Conservation (phyloP, 1,140 invertebrate species). For the Nixonia krombeini region DNA sequence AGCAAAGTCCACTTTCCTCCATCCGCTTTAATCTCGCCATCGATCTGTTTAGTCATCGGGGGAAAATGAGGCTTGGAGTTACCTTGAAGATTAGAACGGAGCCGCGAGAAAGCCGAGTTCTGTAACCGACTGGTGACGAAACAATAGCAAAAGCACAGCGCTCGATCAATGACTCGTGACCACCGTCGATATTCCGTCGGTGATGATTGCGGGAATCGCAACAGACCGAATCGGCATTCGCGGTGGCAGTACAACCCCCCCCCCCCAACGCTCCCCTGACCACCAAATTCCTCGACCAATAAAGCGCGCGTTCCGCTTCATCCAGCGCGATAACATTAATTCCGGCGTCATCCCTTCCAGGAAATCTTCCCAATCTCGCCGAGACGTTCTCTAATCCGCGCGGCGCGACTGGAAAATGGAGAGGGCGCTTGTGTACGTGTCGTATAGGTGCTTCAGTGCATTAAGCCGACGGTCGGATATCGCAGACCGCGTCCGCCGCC, state of each 20-base stretch:
- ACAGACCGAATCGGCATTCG: background rate
- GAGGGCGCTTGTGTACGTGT: background rate
- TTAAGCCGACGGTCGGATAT: slow-evolving; percentile 4
- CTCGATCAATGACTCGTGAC: too few species aligned
- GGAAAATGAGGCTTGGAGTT: slow-evolving; percentile 28
- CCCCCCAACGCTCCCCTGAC: background rate
- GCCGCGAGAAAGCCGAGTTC: slow-evolving; percentile 17
- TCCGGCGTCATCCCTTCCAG: background rate
- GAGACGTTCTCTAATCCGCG: slow-evolving; percentile 3
- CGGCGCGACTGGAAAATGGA: slow-evolving; percentile 1
- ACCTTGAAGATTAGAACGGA: slow-evolving; percentile 25
- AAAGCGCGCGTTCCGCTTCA: slow-evolving; percentile 1
- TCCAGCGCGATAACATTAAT: background rate
- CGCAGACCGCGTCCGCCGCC: slow-evolving; percentile 3
- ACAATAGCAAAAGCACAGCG: slow-evolving; percentile 13
- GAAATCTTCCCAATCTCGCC: slow-evolving; percentile 8
- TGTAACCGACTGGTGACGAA: background rate
- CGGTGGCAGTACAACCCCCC: too few species aligned
- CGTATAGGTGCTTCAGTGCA: slow-evolving; percentile 2
- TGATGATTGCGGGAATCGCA: too few species aligned
- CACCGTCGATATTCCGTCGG: too few species aligned
- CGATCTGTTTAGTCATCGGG: slow-evolving; percentile 7
- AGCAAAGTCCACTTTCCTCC: slow-evolving; percentile 23
- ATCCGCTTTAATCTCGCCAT: slow-evolving; percentile 25
- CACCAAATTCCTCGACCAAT: background rate